Conservation (phyloP, 2,888 invertebrate genomes). For the Eupeodes luniger region DNA sequence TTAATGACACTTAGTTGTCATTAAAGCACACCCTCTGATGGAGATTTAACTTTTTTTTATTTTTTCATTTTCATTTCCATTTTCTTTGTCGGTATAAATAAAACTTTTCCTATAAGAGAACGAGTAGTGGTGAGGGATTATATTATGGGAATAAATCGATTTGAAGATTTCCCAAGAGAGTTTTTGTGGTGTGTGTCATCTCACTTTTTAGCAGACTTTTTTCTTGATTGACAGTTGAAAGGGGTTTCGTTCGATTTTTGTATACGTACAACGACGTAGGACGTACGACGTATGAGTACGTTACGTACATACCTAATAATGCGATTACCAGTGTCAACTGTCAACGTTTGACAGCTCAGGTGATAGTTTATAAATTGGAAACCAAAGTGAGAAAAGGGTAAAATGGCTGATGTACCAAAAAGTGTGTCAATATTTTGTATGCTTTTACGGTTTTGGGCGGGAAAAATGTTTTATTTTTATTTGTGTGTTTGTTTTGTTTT, state of each 20-base stretch:
- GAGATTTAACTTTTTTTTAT: neutral
- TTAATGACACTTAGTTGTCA: conserved; percentile 36
- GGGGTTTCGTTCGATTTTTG: conserved; percentile 17
- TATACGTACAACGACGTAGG: neutral
- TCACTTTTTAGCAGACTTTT: conserved; percentile 15
- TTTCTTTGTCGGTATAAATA: neutral
- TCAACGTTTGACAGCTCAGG: conserved; percentile 52
- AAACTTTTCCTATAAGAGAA: neutral
- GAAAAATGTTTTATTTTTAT: neutral
- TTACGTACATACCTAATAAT: neutral
- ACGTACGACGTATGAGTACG: too few relatives aligned
- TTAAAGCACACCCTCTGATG: conserved; percentile 21
- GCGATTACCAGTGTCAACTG: conserved; percentile 49
- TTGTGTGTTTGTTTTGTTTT: too few relatives aligned
- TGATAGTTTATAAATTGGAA: conserved; percentile 25
- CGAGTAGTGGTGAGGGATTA: too few relatives aligned
- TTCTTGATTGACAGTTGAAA: conserved; percentile 44
- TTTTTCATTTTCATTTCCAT: neutral
- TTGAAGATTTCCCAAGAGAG: conserved; percentile 35
- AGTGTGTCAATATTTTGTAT: neutral
- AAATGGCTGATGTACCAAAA: neutral
- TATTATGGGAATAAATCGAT: conserved; percentile 1
- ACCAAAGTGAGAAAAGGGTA: neutral
- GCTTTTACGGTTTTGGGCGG: neutral
- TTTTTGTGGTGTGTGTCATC: conserved; percentile 5